Evolutionary conservation across 2,888 invertebrate genomes (phyloP).

Genomic region (Archaeoteleia sp.): DNA sequence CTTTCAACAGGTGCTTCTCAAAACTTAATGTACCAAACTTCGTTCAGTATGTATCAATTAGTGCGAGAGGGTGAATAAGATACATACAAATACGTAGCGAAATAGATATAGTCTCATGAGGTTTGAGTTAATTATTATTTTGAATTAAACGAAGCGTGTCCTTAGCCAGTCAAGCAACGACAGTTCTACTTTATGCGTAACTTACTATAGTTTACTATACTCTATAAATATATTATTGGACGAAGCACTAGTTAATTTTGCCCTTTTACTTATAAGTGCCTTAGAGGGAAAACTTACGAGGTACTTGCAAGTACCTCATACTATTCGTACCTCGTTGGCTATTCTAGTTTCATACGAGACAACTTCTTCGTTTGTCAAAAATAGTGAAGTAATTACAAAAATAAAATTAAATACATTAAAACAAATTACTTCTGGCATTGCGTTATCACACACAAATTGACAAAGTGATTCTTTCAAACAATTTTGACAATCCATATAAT

Average conservation of each 20-base stretch:
- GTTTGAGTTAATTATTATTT: slow-evolving; percentile 55
- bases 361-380: too few species aligned
- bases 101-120: slow-evolving; percentile 32
- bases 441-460: neutral
- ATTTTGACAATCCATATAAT: too few species aligned
- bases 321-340: too few species aligned
- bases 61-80: slow-evolving; percentile 30
- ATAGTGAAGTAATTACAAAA: slow-evolving; percentile 1
- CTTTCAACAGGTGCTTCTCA: slow-evolving; percentile 46
- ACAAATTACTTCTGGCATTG: neutral
- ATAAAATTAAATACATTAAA: slow-evolving; percentile 8
- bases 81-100: too few species aligned
- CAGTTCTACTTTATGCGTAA: slow-evolving; percentile 19
- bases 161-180: slow-evolving; percentile 57
- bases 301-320: too few species aligned
- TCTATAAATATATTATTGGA: too few species aligned
- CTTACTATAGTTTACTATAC: too few species aligned
- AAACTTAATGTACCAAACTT: slow-evolving; percentile 39
- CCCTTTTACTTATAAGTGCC: too few species aligned
- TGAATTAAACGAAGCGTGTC: slow-evolving; percentile 61
- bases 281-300: too few species aligned
- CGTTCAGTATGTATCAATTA: slow-evolving; percentile 40
- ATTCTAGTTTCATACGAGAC: too few species aligned
- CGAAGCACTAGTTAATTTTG: too few species aligned
- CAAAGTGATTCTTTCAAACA: too few species aligned